These are phyloP conservation scores for Misgurnus anguillicaudatus DNA, from an alignment of 2,113 vertebrate species.

Conservation along the genomic window DNA sequence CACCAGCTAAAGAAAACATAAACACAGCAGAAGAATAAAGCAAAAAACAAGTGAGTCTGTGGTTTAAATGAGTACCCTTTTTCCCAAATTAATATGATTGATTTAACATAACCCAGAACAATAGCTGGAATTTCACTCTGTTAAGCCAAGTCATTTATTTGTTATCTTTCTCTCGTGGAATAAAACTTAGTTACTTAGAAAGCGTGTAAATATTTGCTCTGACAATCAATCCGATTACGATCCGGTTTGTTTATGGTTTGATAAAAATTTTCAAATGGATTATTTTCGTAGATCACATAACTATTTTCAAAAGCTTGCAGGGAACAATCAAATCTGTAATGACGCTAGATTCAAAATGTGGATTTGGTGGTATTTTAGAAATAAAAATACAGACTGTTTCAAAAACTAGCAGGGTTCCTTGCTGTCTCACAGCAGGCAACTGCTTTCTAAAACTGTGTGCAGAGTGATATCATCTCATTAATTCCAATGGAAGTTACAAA, in stretches of 20 bases:
- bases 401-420: too few species aligned
- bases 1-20: slow-evolving; percentile 81
- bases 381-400: background rate
- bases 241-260: background rate
- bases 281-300: background rate
- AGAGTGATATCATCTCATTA: too few species aligned
- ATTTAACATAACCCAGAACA: slow-evolving; percentile 20
- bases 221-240: slow-evolving; percentile 15
- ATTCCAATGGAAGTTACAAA: too few species aligned
- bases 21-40: slow-evolving; percentile 5
- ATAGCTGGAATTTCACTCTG: slow-evolving; percentile 30
- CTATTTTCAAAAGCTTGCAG: background rate
- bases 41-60: background rate
- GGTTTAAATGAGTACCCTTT: background rate
- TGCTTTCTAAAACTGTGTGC: too few species aligned
- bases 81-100: slow-evolving; percentile 3
- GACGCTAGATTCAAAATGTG: background rate
- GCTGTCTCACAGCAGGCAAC: too few species aligned
- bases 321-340: too few species aligned
- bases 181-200: slow-evolving; percentile 22
- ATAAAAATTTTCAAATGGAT: background rate
- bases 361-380: background rate
- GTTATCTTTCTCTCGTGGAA: slow-evolving; percentile 16
- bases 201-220: slow-evolving; percentile 28
- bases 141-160: background rate